A percentile compares a stretch with the other conserved stretches of the same genome.
Conservation (phyloP, 2,888 invertebrate genomes). For the Oxystoma pomonae region DNA sequence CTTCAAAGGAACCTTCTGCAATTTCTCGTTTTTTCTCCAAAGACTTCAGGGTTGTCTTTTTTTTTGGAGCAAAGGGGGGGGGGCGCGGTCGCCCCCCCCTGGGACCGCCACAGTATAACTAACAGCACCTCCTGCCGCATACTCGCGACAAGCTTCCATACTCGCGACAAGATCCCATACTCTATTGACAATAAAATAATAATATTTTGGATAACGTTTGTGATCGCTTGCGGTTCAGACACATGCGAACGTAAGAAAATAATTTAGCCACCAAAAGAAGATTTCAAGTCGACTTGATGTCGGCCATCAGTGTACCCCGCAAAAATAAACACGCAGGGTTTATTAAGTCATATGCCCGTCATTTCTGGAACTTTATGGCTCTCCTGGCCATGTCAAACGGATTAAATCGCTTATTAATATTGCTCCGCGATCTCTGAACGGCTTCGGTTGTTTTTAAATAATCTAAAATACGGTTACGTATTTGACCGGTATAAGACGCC, state of each 20-base stretch:
- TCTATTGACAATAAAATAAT: too few relatives aligned
- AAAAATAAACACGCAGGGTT: conserved; percentile 26
- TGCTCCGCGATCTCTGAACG: background rate
- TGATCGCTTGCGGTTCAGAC: too few relatives aligned
- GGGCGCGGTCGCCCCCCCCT: too few relatives aligned
- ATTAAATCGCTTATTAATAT: background rate
- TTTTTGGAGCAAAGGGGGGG: too few relatives aligned
- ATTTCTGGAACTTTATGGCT: background rate
- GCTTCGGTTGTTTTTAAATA: background rate
- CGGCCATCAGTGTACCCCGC: conserved; percentile 22
- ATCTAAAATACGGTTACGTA: background rate
- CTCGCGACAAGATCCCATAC: too few relatives aligned
- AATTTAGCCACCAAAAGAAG: background rate
- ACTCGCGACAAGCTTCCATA: too few relatives aligned
- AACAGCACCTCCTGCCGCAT: too few relatives aligned
- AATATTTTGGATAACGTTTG: too few relatives aligned
- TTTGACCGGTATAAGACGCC: background rate
- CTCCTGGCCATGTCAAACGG: background rate
- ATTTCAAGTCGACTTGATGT: background rate
- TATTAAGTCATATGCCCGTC: conserved; percentile 23
- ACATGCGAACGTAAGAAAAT: background rate
- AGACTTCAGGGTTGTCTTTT: too few relatives aligned
- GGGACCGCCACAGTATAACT: too few relatives aligned
- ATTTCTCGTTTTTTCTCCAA: too few relatives aligned
- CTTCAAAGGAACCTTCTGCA: too few relatives aligned